Base-by-base conservation (phyloP, 2,888 invertebrate genomes). In the Cremastobaeus sp. region DNA sequence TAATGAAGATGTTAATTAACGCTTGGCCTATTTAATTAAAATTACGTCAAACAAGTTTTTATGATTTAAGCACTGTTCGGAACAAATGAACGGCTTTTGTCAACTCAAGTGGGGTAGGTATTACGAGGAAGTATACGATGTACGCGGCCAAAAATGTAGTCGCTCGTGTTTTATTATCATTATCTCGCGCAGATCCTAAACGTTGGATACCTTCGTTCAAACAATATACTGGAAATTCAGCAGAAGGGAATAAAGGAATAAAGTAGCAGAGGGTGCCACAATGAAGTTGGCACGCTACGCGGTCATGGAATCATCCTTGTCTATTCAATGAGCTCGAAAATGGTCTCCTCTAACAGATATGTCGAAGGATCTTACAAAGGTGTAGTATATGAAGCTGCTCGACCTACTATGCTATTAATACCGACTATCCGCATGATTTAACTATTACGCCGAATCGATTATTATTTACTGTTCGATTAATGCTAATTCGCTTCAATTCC, bases 241-340 rank as follows among this genome's bases (percentile, higher is more conserved):
- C 68, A 64, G 78, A 79, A 82, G 81, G 78, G 81, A 82, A 81
- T 83, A 82, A 81, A 80, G 81, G 83, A 85, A 85, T 85, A 84
- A 85, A 86, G 83, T 82, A 82, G 79, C 75, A 77, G 77, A 84
- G 82, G 82, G 79, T 74, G 83, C 80, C 85, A 86, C 86, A 86
- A 87, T 86, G 83, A 85, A 87, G 84, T 87, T 87, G 87, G 87
- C 87, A 87, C 86, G 85, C 82, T 85, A 81, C 81, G 81, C 77
- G 84, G 85, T 86, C 87, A 84, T 86, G 84, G 86, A 87, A 86
- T 86, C 87, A 85, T 86, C 84, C 84, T 86, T 85, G 86, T 86
- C 87, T 86, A 87, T 87, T 87, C 86, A 87, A 86, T 86, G 87
- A 86, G 86, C 86, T 86, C 78, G 86, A 87, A 87, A 87, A 87